Evolutionary conservation across 2,113 vertebrate species (phyloP).

Genomic region (Etheostoma cragini): DNA sequence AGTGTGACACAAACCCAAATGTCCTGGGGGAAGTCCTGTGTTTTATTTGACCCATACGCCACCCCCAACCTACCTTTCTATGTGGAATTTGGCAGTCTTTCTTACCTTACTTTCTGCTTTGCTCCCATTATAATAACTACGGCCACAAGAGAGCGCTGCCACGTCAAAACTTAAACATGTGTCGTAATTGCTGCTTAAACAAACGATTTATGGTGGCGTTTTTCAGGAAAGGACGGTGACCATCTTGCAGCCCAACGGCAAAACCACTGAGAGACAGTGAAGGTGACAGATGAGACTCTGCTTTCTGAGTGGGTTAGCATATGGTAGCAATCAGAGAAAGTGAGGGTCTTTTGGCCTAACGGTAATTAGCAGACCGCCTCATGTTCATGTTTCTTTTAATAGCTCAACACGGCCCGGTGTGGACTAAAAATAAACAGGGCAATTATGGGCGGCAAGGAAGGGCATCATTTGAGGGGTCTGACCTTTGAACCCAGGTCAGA

Average conservation of each 20-base stretch:
- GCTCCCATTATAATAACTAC: too few relatives aligned
- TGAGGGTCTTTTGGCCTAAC: conserved; percentile 81
- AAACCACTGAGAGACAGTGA: conserved; percentile 69
- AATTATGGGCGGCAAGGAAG: conserved; percentile 83
- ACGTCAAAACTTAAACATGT: too few relatives aligned
- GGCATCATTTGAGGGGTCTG: conserved; percentile 81
- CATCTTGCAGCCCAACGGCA: conserved; percentile 40
- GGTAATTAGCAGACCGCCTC: conserved; percentile 89
- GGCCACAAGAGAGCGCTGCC: too few relatives aligned
- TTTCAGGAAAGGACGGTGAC: too few relatives aligned
- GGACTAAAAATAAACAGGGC: conserved; percentile 89
- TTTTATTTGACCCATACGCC: too few relatives aligned
- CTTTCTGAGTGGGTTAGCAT: conserved; percentile 76
- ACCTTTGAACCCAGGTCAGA: conserved; percentile 84
- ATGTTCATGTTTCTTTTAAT: conserved; percentile 90
- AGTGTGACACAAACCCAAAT: too few relatives aligned
- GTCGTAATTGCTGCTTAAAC: too few relatives aligned
- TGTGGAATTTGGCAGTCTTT: too few relatives aligned
- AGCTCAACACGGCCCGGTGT: conserved; percentile 86
- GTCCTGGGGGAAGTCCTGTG: too few relatives aligned
- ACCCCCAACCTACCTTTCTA: too few relatives aligned
- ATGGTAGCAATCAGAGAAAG: conserved; percentile 85
- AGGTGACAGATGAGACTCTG: conserved; percentile 78
- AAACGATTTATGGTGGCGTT: too few relatives aligned
- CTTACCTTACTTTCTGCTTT: too few relatives aligned